These are phyloP conservation scores for Mormyrops attenuatus DNA, from an alignment of 2,797 vertebrate genomes.

Conservation along the genomic window DNA sequence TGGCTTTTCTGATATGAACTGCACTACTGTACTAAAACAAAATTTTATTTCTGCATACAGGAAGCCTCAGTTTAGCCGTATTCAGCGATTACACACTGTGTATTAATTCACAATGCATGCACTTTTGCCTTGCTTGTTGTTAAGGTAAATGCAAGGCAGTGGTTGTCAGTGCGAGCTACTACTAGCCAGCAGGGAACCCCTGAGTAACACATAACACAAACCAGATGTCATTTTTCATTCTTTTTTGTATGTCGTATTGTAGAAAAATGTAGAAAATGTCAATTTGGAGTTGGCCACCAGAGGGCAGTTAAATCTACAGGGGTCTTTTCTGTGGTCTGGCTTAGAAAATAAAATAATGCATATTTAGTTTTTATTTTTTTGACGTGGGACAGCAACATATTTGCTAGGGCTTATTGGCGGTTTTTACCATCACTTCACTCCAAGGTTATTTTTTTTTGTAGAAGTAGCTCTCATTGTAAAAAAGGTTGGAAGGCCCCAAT, in stretches of 20 bases:
- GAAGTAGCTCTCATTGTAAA: neutral
- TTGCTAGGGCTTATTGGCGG: neutral
- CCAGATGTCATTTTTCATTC: neutral
- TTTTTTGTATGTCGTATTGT: neutral
- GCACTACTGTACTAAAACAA: neutral
- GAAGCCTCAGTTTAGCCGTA: neutral
- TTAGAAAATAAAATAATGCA: neutral
- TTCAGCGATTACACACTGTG: neutral
- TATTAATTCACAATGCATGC: neutral
- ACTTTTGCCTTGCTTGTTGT: neutral
- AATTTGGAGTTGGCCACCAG: neutral
- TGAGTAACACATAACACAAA: neutral
- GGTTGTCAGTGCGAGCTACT: neutral
- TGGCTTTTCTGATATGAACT: neutral
- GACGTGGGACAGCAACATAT: neutral
- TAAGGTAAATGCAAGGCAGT: neutral
- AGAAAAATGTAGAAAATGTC: neutral
- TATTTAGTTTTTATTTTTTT: neutral
- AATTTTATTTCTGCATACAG: neutral
- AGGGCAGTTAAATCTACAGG: neutral
- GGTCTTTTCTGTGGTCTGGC: neutral
- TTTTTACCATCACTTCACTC: neutral
- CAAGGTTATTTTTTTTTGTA: neutral
- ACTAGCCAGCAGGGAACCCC: neutral
- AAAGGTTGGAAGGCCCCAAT: neutral